Base-by-base conservation (phyloP, 2,797 vertebrate genomes). In the Notolabrus celidotus region DNA sequence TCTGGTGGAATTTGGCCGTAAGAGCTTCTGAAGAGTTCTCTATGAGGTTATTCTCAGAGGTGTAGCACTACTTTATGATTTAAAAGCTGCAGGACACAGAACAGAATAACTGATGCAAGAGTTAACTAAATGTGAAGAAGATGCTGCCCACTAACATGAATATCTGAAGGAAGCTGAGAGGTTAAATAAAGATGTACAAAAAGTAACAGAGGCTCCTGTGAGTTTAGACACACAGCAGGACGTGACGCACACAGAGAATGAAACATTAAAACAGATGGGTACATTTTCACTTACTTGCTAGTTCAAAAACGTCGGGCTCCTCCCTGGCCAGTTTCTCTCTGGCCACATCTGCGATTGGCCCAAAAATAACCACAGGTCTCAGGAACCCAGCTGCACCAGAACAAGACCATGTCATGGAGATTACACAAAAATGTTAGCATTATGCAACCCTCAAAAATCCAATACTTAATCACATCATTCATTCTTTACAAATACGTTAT, bases 341-440 rank as follows among this genome's bases (percentile, higher is more conserved):
- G 5, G 95, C 97, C 77, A 96, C 94, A 38, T 99, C 98, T 49
- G 97, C 97, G 66, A 99, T 99, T 4, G 98, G 97, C 72, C 98
- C 97, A 83, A 99, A 99, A 88, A 99, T 96, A 74, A 98, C 98
- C 59, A 99, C 95, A 53, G 98, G 98, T 84, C 98, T 96, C 79
- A 99, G 94, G 93, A 99, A 99, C 14, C 97, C 98, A 90, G 97
- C 98, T 99, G 63, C n/a, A 82, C 12, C 62, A 27, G 14, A 80
- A 52, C 50, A 67, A 29, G 25, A 68, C 6, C 39, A 34, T 7
- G 45, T 61, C 41, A 84, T 15, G 14, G 11, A 58, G 14, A 46
- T 55, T 15, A 57, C 14, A 58, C 7, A 46, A 55, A 41, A 33
- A 1, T 3, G 17, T 64, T 20, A 60, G 10, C 29, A 38, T 62